Conservation (phyloP, 2,888 invertebrate species). For the Apoda limacodes region DNA sequence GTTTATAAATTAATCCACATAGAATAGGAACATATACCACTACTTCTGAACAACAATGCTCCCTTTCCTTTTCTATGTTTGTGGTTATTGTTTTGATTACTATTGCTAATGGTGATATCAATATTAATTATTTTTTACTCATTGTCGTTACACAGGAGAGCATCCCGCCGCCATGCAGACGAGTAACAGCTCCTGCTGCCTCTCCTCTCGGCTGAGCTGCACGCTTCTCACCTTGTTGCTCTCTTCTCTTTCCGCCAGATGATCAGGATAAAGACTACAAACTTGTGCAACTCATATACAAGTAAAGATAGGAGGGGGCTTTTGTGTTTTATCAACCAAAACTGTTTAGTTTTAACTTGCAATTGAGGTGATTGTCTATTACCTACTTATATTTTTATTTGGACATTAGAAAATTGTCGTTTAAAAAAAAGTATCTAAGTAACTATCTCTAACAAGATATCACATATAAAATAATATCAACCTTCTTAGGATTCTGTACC, state of each 20-base stretch:
- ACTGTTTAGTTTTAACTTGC: too few species aligned
- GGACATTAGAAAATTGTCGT: too few species aligned
- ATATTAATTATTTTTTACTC: slow-evolving; percentile 5
- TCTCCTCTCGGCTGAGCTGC: slow-evolving; percentile 60
- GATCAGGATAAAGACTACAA: slow-evolving; percentile 32
- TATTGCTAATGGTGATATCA: neutral
- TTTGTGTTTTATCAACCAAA: too few species aligned
- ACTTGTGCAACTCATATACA: slow-evolving; percentile 11
- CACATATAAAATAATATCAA: too few species aligned
- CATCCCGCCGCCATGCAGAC: slow-evolving; percentile 90
- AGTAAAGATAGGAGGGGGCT: neutral
- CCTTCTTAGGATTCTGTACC: too few species aligned
- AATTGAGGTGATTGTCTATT: too few species aligned
- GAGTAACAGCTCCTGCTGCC: slow-evolving; percentile 67
- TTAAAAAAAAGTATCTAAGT: too few species aligned
- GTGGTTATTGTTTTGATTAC: too few species aligned
- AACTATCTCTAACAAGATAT: too few species aligned
- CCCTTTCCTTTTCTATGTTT: neutral
- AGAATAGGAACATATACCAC: neutral
- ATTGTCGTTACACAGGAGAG: slow-evolving; percentile 73
- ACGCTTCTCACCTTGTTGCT: slow-evolving; percentile 54
- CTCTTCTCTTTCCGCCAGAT: slow-evolving; percentile 58
- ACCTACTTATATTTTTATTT: too few species aligned
- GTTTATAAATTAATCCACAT: too few species aligned
- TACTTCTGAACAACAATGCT: neutral